Conservation (phyloP, 2,888 invertebrate species). For the Hemaris fuciformis region DNA sequence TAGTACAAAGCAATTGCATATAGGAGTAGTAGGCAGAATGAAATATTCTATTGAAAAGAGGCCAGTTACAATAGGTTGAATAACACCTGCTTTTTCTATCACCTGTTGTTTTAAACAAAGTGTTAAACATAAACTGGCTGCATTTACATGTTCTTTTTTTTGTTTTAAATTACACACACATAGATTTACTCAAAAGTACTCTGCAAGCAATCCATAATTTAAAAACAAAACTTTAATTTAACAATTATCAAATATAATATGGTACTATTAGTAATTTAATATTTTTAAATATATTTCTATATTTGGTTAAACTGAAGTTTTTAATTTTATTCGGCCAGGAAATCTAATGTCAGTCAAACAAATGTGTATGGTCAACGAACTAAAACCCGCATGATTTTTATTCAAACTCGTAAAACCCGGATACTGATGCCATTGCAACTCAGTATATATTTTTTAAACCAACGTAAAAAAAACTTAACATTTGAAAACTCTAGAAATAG, state of each 20-base stretch:
- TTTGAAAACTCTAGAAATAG: not conserved
- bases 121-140: not conserved
- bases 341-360: not conserved
- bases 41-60: not conserved
- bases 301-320: too few species aligned
- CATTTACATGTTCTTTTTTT: not conserved
- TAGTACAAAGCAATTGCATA: too few species aligned
- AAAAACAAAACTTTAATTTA: too few species aligned
- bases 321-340: not conserved
- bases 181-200: not conserved
- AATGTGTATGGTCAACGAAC: not conserved
- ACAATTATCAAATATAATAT: too few species aligned
- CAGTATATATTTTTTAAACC: not conserved
- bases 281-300: too few species aligned
- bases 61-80: not conserved
- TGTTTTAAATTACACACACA: not conserved
- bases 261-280: too few species aligned
- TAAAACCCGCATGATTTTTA: not conserved
- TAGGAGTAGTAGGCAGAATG: not conserved
- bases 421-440: not conserved
- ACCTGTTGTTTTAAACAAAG: not conserved
- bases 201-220: too few species aligned
- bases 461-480: not conserved
- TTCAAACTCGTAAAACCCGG: too few species aligned
- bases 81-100: not conserved